Evolutionary conservation across 2,888 invertebrate genomes (phyloP), one percentile per base, ranked within the genome.

Genomic region (Lepetodrilus schrolli): DNA sequence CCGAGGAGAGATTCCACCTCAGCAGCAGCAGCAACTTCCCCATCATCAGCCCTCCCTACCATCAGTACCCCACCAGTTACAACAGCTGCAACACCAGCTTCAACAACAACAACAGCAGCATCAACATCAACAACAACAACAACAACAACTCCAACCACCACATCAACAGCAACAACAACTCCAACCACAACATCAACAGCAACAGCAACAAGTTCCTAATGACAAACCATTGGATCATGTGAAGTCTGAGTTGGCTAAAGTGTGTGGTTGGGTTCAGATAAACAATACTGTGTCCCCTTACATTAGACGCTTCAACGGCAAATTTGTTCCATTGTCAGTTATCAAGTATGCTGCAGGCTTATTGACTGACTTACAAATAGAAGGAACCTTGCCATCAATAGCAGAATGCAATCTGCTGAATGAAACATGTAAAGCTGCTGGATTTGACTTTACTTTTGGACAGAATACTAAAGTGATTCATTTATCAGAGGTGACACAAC

Each of bases 281-380:
- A 97, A 97, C 90, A 96, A 96, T 88, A 97, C 96, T 0, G 96
- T 97, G 30, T 96, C 97, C 72, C 97, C 97, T 0, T 97, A 96
- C 87, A 96, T 97, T 1, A 94, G 95, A 49, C 75, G 88, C 30
- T 93, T 95, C 84, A 94, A 94, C 83, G 86, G 85, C 47, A 96
- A 96, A 90, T 96, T 95, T 92, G 97, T 97, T 74, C 97, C 97
- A 17, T 91, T 97, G 70, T 86, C 87, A 43, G 88, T 89, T 30
- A 86, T 89, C 72, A 81, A 84, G 65, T 87, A 88, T 82, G 89
- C 88, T 30, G 89, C 89, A 30, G 86, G 85, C 4, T 81, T 89
- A 21, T 72, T 88, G 37, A 83, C 77, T 4, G 82, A 83, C 73
- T 78, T 83, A 23, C 79, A 80, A 20, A 82, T 88, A 7, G 79